These are phyloP conservation scores for Xylota segnis DNA, from an alignment of 2,888 invertebrate species.

Conservation along the genomic window DNA sequence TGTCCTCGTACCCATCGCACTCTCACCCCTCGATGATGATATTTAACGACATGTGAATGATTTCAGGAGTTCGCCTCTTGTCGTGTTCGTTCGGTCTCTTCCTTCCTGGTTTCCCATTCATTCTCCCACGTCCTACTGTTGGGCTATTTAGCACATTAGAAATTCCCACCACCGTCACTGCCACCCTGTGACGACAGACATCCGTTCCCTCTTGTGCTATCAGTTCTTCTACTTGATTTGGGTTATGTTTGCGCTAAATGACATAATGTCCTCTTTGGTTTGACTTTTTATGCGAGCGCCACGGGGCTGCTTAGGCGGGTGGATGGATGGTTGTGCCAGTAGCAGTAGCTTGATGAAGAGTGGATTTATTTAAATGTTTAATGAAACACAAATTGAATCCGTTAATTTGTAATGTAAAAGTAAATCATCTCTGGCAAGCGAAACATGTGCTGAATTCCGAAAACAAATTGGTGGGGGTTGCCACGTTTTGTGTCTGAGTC, in stretches of 20 bases:
- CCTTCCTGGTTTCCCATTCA: constrained; percentile 59
- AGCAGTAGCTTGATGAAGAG: constrained; percentile 31
- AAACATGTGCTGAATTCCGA: constrained; percentile 63
- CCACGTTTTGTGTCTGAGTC: constrained; percentile 24
- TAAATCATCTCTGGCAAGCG: constrained; percentile 59
- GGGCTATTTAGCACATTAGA: constrained; percentile 61
- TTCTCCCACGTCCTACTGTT: constrained; percentile 42
- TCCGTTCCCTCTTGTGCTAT: constrained; percentile 65
- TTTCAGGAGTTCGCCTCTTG: constrained; percentile 50
- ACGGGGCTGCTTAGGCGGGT: not conserved
- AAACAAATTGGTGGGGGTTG: constrained; percentile 45
- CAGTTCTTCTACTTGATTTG: constrained; percentile 75
- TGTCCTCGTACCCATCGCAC: not conserved
- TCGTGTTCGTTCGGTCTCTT: constrained; percentile 42
- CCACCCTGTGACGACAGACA: constrained; percentile 30
- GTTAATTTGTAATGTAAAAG: constrained; percentile 68
- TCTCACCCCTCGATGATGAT: constrained; percentile 52
- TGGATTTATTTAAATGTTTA: constrained; percentile 73
- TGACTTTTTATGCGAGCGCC: constrained; percentile 50
- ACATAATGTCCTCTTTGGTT: constrained; percentile 73
- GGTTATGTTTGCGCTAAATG: constrained; percentile 75
- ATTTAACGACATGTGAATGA: constrained; percentile 69
- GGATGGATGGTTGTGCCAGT: not conserved
- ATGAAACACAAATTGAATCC: constrained; percentile 73
- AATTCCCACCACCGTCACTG: not conserved